Base-by-base conservation (phyloP, 1,140 invertebrate species). In the Drosophila athabasca region DNA sequence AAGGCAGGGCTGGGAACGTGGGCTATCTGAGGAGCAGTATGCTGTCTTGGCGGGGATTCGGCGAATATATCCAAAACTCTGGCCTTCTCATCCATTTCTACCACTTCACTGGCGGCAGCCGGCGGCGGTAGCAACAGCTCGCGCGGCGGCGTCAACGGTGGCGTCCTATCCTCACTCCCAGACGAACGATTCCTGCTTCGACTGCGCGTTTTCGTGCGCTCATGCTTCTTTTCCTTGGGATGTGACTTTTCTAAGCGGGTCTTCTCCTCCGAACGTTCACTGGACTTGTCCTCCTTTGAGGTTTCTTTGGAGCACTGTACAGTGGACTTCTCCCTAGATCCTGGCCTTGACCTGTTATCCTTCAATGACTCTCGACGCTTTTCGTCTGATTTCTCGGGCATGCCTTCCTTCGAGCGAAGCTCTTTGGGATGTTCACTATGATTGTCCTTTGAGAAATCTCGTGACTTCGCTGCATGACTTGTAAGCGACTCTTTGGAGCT, bases 21-120 rank as follows among this genome's bases (percentile, higher is more conserved):
- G 0, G 35, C 35, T 13, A 39, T 11, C 35, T 39, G 35, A 5
- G 35, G 22, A 55, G 59, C 60, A 61, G 73, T 79, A 57, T 60
- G 88, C 65, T 64, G 49, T 88, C 84, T 79, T 81, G 88, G 88
- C 45, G 88, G 88, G 11, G 88, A 90, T 31, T 90, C 88, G 39
- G 88, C 88, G 17, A 90, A 90, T 60, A 90, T 90, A 58, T 90
- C 88, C 39, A 66, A 81, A 0, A 49, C 44, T 53, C 76, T 73
- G 15, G 53, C 19, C 17, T 68, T 72, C 4, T 5, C 35, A 39
- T 39, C 35, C 11, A 39, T 13, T 11, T 39, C 35, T 11, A 39
- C 11, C 35, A 2, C 35, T 3, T 39, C 35, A 13, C 35, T 39
- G 13, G 46, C 7, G 4, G 54, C 17, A 24, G 77, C 62, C 65